Evolutionary conservation across 1,140 invertebrate genomes (phyloP), one percentile per base, ranked within the genome.

Genomic region (Thaumatotibia leucotreta): DNA sequence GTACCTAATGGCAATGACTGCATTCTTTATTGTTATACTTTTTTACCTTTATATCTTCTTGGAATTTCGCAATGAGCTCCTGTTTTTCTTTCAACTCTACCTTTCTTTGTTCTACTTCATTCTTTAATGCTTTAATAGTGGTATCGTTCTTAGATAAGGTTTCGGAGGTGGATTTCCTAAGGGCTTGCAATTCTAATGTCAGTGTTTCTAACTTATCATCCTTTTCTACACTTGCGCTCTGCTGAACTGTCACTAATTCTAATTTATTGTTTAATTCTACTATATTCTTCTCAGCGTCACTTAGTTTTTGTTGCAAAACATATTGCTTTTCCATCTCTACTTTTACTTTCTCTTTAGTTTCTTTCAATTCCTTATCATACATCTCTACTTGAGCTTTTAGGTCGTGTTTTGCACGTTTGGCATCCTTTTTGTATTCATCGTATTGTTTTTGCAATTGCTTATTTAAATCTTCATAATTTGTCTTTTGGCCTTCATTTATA

Each of bases 271-370:
- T 76, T 69, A 90, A 76, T 72, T 88, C 84, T 76, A 77, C 66
- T 58, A 91, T 76, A 52, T 74, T 83, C 23, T 80, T 89, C 64
- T 91, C 88, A 35, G 84, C 73, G 64, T 88, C 81, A n/a, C 72
- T 72, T 24, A 88, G 74, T 72, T 87, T 86, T 50, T 76, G 66
- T 76, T 91, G 80, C 8, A 92, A 39, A 69, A 89, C 80, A 74
- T 86, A 88, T 66, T 90, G 89, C 70, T 91, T 86, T 63, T 87
- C 82, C 65, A 84, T 69, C 79, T 93, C 90, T 45, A 64, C 73
- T 71, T 91, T 84, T 11, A 93, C 73, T 75, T 92, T 92, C n/a
- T 86, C 84, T 73, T 92, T 92, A 1, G 85, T 79, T 63, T 92
- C 84, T 49, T 82, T 70, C 54, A 92, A 79, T 71, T 80, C 76